Conservation (phyloP, 2,113 vertebrate species). For the Asarcornis scutulata region DNA sequence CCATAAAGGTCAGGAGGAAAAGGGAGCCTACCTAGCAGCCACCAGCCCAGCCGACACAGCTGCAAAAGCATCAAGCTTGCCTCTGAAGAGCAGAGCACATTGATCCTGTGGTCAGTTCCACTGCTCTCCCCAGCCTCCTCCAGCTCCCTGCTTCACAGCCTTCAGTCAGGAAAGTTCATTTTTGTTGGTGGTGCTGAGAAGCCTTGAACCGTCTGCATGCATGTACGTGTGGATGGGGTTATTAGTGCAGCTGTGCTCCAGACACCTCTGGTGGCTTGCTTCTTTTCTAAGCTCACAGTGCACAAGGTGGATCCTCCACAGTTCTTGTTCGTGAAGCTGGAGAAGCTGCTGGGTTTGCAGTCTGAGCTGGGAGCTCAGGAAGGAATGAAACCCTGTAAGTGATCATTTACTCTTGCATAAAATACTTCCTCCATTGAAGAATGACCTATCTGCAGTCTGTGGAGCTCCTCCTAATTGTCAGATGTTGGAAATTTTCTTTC, state of each 20-base stretch:
- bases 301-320: not conserved
- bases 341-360: not conserved
- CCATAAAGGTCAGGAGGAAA: not conserved
- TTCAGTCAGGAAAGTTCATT: not conserved
- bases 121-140: not conserved
- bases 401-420: not conserved
- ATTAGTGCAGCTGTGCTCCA: not conserved
- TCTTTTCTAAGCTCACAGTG: not conserved
- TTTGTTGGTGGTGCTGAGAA: not conserved
- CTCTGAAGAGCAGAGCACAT: rapidly evolving
- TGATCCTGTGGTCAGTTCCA: not conserved
- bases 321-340: not conserved
- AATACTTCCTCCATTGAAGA: not conserved
- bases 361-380: not conserved
- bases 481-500: not conserved
- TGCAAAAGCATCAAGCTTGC: not conserved
- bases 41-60: not conserved
- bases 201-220: not conserved
- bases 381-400: not conserved
- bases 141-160: not conserved
- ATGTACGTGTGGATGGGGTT: not conserved
- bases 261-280: not conserved
- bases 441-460: not conserved
- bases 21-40: not conserved
- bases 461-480: not conserved